Conservation (phyloP, 2,888 invertebrate species). For the Drosophila infuscata region DNA sequence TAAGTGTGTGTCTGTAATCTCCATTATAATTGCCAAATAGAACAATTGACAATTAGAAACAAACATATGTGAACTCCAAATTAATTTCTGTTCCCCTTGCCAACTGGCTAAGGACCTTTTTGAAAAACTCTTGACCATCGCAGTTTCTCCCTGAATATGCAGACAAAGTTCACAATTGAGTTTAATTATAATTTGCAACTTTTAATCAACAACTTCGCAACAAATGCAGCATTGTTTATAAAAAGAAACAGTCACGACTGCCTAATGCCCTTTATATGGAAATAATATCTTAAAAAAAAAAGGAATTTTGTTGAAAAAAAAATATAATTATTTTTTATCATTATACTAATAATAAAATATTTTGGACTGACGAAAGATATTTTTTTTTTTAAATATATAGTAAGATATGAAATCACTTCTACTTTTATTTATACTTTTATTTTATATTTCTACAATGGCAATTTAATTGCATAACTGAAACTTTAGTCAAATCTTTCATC, state of each 20-base stretch:
- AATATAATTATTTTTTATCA: background rate
- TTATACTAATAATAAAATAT: background rate
- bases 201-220: conserved; percentile 15
- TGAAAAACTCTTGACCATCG: conserved; percentile 9
- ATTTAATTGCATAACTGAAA: background rate
- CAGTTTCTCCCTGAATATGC: conserved; percentile 1
- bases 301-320: too few species aligned
- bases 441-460: background rate
- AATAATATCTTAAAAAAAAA: background rate
- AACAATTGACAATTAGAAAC: conserved; percentile 1
- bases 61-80: conserved; percentile 22
- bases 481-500: background rate
- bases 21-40: background rate
- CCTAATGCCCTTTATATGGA: background rate
- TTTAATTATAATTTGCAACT: conserved; percentile 24
- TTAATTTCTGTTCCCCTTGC: conserved; percentile 12
- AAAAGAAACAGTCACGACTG: background rate
- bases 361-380: background rate
- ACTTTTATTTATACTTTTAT: background rate
- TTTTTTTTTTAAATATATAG: background rate
- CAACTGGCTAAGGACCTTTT: conserved; percentile 10
- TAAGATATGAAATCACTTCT: background rate
- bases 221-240: background rate
- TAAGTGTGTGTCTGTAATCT: background rate
- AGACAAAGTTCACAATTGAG: conserved; percentile 21